Evolutionary conservation across 2,113 vertebrate species (phyloP).

Genomic region (Prionailurus bengalensis): DNA sequence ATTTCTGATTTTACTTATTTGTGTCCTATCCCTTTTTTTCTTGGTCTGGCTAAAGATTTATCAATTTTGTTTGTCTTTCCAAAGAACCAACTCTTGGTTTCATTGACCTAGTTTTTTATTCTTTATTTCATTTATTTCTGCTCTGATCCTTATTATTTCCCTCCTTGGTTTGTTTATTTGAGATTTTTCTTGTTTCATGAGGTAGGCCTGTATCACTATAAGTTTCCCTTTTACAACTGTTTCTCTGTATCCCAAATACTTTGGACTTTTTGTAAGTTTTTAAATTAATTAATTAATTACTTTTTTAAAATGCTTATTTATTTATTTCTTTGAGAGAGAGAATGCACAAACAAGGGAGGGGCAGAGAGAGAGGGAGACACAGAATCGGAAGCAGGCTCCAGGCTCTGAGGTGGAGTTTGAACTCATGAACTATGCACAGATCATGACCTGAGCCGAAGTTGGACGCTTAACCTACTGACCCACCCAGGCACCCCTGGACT

Average conservation of each 20-base stretch:
- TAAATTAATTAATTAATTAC: too few species aligned
- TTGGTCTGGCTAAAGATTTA: not conserved
- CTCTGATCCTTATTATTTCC: not conserved
- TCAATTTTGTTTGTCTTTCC: not conserved
- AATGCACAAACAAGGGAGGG: too few species aligned
- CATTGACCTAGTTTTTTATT: not conserved
- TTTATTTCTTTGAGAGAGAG: too few species aligned
- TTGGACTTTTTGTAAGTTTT: not conserved
- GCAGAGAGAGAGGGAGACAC: too few species aligned
- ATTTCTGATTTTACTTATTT: not conserved
- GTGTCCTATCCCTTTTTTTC: not conserved
- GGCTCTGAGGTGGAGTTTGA: too few species aligned
- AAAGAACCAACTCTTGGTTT: not conserved
- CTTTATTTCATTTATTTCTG: not conserved
- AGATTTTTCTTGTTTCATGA: not conserved
- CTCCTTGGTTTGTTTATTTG: not conserved
- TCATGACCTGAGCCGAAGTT: too few species aligned
- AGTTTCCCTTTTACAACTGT: not conserved
- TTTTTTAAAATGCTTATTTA: too few species aligned
- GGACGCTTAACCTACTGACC: too few species aligned
- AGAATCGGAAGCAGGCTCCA: too few species aligned
- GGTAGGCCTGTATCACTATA: not conserved
- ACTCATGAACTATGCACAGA: too few species aligned
- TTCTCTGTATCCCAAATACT: not conserved
- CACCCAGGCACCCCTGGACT: not conserved